Evolutionary conservation across 2,888 invertebrate genomes (phyloP).

Genomic region (Dusona sp.): DNA sequence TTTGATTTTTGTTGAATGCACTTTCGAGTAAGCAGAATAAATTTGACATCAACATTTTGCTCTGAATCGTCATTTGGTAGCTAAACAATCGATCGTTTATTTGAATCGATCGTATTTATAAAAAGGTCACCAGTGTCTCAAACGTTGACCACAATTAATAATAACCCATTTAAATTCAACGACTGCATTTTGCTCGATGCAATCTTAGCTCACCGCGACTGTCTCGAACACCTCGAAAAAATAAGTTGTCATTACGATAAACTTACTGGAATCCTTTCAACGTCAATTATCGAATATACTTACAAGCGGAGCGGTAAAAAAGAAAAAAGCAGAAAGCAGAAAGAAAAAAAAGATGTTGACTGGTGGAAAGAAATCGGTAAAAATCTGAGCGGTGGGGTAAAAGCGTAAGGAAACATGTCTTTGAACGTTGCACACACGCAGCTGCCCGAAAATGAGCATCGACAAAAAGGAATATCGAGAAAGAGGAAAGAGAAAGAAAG

Average conservation of each 20-base stretch:
- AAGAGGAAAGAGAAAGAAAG: constrained; percentile 29
- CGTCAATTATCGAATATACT: neutral
- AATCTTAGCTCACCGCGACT: neutral
- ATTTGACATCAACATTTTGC: neutral
- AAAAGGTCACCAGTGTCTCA: neutral
- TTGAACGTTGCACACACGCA: constrained; percentile 40
- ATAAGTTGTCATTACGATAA: neutral
- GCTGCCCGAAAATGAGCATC: constrained; percentile 56
- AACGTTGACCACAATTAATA: neutral
- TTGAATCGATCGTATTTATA: neutral
- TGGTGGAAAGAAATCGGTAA: neutral
- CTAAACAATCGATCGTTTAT: neutral
- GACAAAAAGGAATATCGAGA: constrained; percentile 31
- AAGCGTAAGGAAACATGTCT: constrained; percentile 23
- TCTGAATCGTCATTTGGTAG: neutral
- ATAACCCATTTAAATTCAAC: neutral
- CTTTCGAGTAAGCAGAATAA: neutral
- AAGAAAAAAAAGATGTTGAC: neutral
- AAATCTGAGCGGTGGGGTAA: neutral
- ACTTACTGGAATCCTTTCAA: neutral
- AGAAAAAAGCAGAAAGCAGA: neutral
- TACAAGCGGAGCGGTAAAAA: neutral
- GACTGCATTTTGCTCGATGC: neutral
- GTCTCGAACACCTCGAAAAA: neutral
- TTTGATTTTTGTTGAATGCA: neutral